Base-by-base conservation (phyloP, 1,140 invertebrate species). In the Brachionus koreanus region DNA sequence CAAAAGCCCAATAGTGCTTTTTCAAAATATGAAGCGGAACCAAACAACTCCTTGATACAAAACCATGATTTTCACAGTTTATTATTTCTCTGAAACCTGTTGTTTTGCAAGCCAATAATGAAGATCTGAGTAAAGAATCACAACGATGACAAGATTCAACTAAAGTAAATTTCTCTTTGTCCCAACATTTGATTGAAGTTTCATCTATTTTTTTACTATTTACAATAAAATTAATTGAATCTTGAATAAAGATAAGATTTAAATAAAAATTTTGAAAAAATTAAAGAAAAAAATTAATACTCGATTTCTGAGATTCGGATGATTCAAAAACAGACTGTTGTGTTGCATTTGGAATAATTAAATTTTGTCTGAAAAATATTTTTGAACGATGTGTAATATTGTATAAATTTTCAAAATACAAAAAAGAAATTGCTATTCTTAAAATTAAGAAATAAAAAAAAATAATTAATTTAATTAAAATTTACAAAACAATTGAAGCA, bases 361-460 rank as follows among this genome's bases (percentile, higher is more conserved):
- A 37, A 33, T 37, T 33, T 3, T 19, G 33, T 13, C 13, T 39
- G 10, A 74, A 19, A 19, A 39, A 12, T 25, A 10, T 42, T 25
- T 74, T 74, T 12, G 69, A 74, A 46, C 46, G 69, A 46, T 74
- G 37, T 12, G 42, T 74, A 10, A 74, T 46, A 46, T 74, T 74
- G n/a, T 74, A 74, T n/a, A 74, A 74, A 74, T 74, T 74, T 46
- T 74, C 69, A 74, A 46, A 74, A 74, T 74, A 74, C n/a, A 74
- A 74, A 74, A 74, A 74, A 46, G 69, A 46, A 13, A 74, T 74
- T 46, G 69, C 69, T 43, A 74, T 74, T 25, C 69, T 74, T 46
- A 46, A 25, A 46, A 23, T 19, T 25, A 37, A 35, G 19, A 42
- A 72, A 72, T 39, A 19, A 16, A 72, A 43, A n/a, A 13, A 33